These are phyloP conservation scores for Drosophila oshimai DNA, from an alignment of 1,140 invertebrate genomes.

Conservation along the genomic window DNA sequence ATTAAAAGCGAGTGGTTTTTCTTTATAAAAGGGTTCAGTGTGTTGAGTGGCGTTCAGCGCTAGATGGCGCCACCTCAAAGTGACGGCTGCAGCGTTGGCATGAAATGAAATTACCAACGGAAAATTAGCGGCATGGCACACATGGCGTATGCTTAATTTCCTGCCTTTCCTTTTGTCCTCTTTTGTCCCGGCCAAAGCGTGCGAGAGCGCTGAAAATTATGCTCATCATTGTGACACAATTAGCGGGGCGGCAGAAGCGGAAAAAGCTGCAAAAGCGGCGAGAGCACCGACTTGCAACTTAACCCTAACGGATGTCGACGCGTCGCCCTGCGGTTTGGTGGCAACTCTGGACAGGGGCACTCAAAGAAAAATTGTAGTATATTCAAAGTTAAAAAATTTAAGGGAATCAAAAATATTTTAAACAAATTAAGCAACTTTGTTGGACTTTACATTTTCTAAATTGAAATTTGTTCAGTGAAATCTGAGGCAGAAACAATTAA, in stretches of 20 bases:
- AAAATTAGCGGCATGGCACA: conserved; percentile 70
- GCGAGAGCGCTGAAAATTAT: conserved; percentile 59
- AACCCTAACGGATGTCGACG: conserved; percentile 65
- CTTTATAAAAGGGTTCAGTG: not conserved
- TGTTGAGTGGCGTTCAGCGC: conserved; percentile 12
- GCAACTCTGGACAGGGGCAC: conserved; percentile 39
- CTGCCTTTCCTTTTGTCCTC: conserved; percentile 15
- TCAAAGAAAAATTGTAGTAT: not conserved
- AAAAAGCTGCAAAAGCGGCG: not conserved
- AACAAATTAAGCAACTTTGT: too few species aligned
- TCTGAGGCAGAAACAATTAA: too few species aligned
- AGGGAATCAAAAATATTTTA: too few species aligned
- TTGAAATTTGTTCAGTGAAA: too few species aligned
- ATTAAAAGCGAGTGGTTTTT: conserved; percentile 61
- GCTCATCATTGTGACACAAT: conserved; percentile 80
- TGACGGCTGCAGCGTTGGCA: conserved; percentile 15
- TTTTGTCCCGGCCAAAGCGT: conserved; percentile 40
- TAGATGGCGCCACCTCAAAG: conserved; percentile 37
- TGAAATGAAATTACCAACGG: conserved; percentile 74
- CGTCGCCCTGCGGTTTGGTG: conserved; percentile 24
- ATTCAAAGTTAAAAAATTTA: too few species aligned
- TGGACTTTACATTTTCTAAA: too few species aligned
- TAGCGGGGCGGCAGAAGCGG: conserved; percentile 35
- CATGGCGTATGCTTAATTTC: conserved; percentile 72
- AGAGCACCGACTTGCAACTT: conserved; percentile 45